Evolutionary conservation across 2,888 invertebrate species (phyloP).

Genomic region (Mythimna vitellina): DNA sequence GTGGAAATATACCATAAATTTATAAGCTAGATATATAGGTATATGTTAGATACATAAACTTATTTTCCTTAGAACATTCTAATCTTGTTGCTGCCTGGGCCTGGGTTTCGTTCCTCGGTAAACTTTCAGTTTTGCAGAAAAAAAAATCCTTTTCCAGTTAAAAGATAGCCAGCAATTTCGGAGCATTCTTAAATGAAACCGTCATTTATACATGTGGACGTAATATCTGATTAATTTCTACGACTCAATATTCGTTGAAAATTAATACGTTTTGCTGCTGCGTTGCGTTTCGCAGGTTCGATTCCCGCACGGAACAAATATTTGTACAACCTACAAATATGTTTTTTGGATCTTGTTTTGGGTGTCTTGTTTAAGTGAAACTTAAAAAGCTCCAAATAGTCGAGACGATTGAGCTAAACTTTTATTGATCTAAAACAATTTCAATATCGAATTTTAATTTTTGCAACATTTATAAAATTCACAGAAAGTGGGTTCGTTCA

Average conservation of each 20-base stretch:
- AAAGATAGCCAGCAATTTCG: background rate
- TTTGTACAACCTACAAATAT: no score
- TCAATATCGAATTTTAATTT: slow-evolving; percentile 15
- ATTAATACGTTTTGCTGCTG: no score
- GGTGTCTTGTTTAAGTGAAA: no score
- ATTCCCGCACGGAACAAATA: no score
- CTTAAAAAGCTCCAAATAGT: background rate
- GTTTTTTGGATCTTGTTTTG: no score
- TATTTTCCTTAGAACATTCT: background rate
- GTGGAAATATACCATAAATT: no score
- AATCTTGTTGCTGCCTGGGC: background rate
- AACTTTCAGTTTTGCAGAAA: background rate
- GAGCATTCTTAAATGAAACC: no score
- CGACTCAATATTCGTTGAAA: background rate
- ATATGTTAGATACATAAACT: background rate
- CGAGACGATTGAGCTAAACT: background rate
- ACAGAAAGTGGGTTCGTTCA: slow-evolving; percentile 22
- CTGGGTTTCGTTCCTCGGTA: background rate
- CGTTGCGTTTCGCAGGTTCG: no score
- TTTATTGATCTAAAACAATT: slow-evolving; percentile 15
- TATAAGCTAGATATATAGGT: background rate
- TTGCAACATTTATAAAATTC: slow-evolving; percentile 15
- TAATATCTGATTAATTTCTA: background rate
- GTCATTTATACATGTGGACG: no score
- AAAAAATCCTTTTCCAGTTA: background rate